Evolutionary conservation across 2,113 vertebrate species (phyloP).

Genomic region (Bettongia penicillata): DNA sequence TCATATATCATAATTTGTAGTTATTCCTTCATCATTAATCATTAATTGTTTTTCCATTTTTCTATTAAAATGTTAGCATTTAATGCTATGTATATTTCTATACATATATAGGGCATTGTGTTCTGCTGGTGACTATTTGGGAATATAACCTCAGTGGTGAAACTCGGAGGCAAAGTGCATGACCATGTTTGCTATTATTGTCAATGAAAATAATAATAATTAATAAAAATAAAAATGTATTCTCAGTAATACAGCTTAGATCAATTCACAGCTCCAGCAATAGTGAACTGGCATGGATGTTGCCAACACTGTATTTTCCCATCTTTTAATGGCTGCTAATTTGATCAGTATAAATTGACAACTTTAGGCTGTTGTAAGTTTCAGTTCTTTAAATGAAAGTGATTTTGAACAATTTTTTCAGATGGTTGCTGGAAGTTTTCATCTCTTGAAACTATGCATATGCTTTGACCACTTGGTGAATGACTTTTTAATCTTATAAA

Average conservation of each 20-base stretch:
- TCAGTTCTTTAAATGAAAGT: background rate
- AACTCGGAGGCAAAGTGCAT: background rate
- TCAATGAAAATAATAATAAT: background rate
- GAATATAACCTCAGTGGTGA: background rate
- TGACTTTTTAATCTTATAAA: background rate
- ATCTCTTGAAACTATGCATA: background rate
- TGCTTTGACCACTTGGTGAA: background rate
- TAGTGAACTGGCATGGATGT: background rate
- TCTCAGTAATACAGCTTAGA: background rate
- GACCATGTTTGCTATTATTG: background rate
- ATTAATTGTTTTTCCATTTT: background rate
- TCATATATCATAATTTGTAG: background rate
- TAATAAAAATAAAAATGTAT: background rate
- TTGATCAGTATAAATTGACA: background rate
- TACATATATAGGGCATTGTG: background rate
- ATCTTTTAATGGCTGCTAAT: background rate
- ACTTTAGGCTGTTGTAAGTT: background rate
- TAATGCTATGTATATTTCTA: background rate
- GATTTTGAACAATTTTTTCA: background rate
- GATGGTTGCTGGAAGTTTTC: background rate
- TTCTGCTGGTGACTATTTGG: background rate
- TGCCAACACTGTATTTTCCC: background rate
- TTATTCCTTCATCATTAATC: background rate
- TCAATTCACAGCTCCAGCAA: background rate
- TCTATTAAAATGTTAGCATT: background rate